These are phyloP conservation scores for Actinostola sp. DNA, from an alignment of 92 coral and sea anemone species.

Conservation along the genomic window DNA sequence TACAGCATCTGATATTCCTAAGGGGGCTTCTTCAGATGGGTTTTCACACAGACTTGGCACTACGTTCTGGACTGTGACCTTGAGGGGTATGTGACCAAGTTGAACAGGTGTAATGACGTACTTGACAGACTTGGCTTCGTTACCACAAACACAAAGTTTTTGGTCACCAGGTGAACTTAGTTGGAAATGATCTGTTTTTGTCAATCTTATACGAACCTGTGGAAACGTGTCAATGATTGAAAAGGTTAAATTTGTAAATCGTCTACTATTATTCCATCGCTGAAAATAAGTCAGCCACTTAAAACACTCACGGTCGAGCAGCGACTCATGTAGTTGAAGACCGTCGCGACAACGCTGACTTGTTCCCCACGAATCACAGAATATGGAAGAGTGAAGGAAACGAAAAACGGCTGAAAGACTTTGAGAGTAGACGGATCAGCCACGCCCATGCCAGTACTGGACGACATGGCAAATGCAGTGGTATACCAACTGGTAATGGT, in stretches of 20 bases:
- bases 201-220: slow-evolving; percentile 70
- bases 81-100: slow-evolving; percentile 85
- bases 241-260: no score
- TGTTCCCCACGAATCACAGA: slow-evolving; percentile 95
- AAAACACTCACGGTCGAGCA: slow-evolving; percentile 88
- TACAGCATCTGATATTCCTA: slow-evolving; percentile 81
- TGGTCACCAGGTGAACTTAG: slow-evolving; percentile 49
- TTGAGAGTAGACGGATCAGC: slow-evolving; percentile 70
- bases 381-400: slow-evolving; percentile 89
- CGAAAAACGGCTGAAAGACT: slow-evolving; percentile 88
- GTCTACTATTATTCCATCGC: no score
- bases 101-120: slow-evolving; percentile 71
- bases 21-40: slow-evolving; percentile 42
- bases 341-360: slow-evolving; percentile 79
- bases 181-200: slow-evolving; percentile 59
- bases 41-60: slow-evolving; percentile 55
- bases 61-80: slow-evolving; percentile 66
- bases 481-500: slow-evolving; percentile 94
- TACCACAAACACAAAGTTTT: slow-evolving; percentile 82
- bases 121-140: slow-evolving; percentile 84
- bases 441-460: slow-evolving; percentile 77
- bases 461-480: slow-evolving; percentile 90
- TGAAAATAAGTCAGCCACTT: no score
- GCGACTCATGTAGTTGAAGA: slow-evolving; percentile 83
- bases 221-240: no score